phyloP scores from a whole-genome alignment of 2,113 vertebrate species.

The Salvelinus namaycush region DNA sequence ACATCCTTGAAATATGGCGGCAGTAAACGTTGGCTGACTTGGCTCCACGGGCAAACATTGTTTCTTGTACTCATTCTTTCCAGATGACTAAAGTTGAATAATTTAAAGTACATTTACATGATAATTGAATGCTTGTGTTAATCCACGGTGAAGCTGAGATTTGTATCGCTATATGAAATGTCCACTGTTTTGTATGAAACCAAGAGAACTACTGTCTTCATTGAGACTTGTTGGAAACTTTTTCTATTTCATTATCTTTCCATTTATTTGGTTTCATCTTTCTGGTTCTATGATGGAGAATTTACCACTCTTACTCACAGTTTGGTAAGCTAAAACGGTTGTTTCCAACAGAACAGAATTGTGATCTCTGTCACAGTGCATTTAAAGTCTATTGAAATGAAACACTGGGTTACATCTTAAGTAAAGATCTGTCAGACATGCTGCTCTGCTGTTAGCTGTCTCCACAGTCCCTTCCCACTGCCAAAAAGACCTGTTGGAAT shows the following conservation, averaged over 20 bases:
- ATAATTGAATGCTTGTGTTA: not conserved
- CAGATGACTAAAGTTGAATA: conserved; percentile 8
- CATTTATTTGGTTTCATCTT: not conserved
- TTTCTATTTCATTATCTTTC: not conserved
- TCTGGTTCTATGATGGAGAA: too few species aligned
- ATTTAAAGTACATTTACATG: not conserved
- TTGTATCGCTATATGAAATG: not conserved
- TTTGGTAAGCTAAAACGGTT: too few species aligned
- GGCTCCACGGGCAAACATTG: conserved; percentile 15
- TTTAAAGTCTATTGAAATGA: too few species aligned
- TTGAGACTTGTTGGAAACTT: not conserved
- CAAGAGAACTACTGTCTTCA: not conserved
- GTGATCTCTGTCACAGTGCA: too few species aligned
- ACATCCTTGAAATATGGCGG: conserved; percentile 10
- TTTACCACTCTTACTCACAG: too few species aligned
- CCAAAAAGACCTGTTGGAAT: too few species aligned
- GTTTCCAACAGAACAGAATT: too few species aligned
- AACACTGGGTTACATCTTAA: too few species aligned
- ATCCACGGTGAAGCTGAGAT: not conserved
- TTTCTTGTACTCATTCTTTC: not conserved
- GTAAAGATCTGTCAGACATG: too few species aligned
- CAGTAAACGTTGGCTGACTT: not conserved
- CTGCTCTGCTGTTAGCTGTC: too few species aligned
- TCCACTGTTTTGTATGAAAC: not conserved
- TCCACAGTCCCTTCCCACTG: too few species aligned